Evolutionary conservation across 2,888 invertebrate species (phyloP), one percentile per base, ranked within the genome.

Genomic region (Liodrosophila aerea): DNA sequence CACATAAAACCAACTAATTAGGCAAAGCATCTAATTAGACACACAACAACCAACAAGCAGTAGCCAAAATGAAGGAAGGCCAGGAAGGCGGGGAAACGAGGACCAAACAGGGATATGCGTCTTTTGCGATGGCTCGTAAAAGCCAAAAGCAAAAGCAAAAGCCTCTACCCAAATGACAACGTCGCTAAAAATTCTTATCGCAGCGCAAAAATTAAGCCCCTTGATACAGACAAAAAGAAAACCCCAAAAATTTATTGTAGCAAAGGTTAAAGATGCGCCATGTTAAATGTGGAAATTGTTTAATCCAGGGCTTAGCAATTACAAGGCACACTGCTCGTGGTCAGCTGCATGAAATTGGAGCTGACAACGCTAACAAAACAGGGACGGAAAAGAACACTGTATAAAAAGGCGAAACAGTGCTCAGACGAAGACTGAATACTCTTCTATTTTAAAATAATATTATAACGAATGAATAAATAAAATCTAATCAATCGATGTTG

Each of bases 251-350:
- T 80, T 67, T 80, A 85, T 85, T 69, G 66, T 70, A 31, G 63
- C 80, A 83, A 83, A 80, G 78, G 85, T 83, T 85, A 85, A 80
- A 80, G 85, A 80, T 63, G 69, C 85, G 68, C 83, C 85, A 85
- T 85, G 85, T 78, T 85, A 81, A 78, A 83, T 78, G 78, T 78
- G 83, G 78, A 83, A 85, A 80, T 85, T 80, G 85, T 83, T 80
- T 80, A 80, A 80, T 85, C 78, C 85, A 52, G 60, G 62, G 57
- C 59, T 65, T 69, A 66, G 81, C 80, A 85, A 78, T 78, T 78
- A 78, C 83, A 85, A 68, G 77, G 76, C 64, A 65, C 67, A 56
- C 27, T 43, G 66, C 54, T 47, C 85, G 81, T 80, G 78, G 78
- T 85, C 78, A 80, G 66, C 83, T 85, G 64, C 85, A 80, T 80